These are phyloP conservation scores for Chrysotoxum bicinctum DNA, from an alignment of 2,888 invertebrate genomes.

Conservation along the genomic window DNA sequence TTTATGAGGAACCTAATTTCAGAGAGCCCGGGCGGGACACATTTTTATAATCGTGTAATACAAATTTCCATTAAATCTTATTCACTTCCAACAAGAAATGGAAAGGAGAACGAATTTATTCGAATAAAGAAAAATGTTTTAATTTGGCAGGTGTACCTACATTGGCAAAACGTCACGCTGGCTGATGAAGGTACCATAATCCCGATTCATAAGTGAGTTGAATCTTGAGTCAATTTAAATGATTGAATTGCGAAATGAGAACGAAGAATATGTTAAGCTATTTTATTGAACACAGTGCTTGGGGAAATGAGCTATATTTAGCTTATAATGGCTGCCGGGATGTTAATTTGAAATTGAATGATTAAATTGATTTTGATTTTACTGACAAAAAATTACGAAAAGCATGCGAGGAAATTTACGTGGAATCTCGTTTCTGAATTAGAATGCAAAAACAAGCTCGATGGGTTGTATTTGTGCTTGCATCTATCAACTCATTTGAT, in stretches of 20 bases:
- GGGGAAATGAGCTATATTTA: slow-evolving; percentile 66
- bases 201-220: not conserved
- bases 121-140: slow-evolving; percentile 61
- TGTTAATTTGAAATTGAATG: slow-evolving; percentile 66
- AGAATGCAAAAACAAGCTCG: not conserved
- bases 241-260: slow-evolving; percentile 49
- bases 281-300: slow-evolving; percentile 3
- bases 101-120: slow-evolving; percentile 12
- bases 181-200: not conserved
- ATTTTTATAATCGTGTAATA: slow-evolving; percentile 10
- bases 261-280: slow-evolving; percentile 24
- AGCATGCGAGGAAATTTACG: slow-evolving; percentile 40
- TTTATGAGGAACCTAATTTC: slow-evolving; percentile 57
- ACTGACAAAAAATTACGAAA: not conserved
- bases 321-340: slow-evolving; percentile 49
- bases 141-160: slow-evolving; percentile 43
- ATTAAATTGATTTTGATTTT: slow-evolving; percentile 61
- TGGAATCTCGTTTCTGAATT: not conserved
- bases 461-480: no score
- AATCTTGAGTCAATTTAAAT: slow-evolving; percentile 27
- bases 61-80: slow-evolving; percentile 53
- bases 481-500: no score
- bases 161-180: not conserved
- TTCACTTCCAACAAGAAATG: slow-evolving; percentile 24
- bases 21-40: not conserved